Conservation (phyloP, 2,888 invertebrate species). For the Phania funesta region DNA sequence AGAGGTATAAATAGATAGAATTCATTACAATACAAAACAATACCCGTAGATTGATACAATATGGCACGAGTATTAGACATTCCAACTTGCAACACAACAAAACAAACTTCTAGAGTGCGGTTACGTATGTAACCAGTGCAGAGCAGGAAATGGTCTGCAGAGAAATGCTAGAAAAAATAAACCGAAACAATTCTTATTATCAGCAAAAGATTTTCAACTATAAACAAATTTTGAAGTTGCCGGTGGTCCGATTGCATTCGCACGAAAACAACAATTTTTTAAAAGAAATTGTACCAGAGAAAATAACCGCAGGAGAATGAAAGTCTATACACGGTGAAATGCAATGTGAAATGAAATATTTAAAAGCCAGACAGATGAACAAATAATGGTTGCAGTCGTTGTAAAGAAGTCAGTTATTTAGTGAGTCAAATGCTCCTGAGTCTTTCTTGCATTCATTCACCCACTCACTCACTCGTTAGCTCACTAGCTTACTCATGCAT, state of each 20-base stretch:
- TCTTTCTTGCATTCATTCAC: background rate
- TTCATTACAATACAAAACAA: slow-evolving; percentile 34
- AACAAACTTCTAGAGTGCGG: too few species aligned
- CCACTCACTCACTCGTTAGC: background rate
- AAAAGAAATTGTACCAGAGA: background rate
- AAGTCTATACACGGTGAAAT: too few species aligned
- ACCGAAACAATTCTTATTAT: background rate
- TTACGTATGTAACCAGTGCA: too few species aligned
- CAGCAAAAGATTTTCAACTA: slow-evolving; percentile 20
- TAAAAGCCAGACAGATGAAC: slow-evolving; percentile 38
- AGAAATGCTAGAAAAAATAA: slow-evolving; percentile 9
- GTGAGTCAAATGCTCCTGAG: slow-evolving; percentile 50
- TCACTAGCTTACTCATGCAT: background rate
- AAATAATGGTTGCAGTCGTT: slow-evolving; percentile 25
- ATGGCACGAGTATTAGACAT: slow-evolving; percentile 48
- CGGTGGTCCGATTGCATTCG: slow-evolving; percentile 2
- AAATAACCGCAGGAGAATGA: slow-evolving; percentile 21
- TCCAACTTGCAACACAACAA: slow-evolving; percentile 44
- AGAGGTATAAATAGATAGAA: slow-evolving; percentile 27
- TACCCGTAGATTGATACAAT: slow-evolving; percentile 57
- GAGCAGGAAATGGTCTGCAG: too few species aligned
- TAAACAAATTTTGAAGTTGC: too few species aligned
- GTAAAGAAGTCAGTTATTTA: slow-evolving; percentile 39
- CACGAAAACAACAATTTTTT: background rate
- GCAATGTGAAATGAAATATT: slow-evolving; percentile 22